These are phyloP conservation scores for Psittacula echo DNA, from an alignment of 2,797 vertebrate genomes.

Conservation along the genomic window DNA sequence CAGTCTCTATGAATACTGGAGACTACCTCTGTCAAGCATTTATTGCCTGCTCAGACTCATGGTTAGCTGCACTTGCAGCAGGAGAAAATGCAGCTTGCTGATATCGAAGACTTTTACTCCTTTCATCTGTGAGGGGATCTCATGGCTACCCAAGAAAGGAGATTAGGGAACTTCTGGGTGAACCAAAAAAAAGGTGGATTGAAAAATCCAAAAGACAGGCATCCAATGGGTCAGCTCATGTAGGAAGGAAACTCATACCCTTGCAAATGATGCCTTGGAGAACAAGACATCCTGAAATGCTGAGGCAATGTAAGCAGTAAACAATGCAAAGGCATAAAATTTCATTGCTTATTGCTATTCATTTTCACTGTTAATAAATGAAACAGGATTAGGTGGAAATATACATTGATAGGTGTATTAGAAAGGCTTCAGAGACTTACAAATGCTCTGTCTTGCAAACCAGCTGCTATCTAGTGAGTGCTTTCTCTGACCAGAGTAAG, in stretches of 20 bases:
- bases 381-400: not conserved
- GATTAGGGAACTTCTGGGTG: not conserved
- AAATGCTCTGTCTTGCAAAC: not conserved
- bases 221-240: rapidly evolving
- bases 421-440: not conserved
- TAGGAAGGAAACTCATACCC: not conserved
- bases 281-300: not conserved
- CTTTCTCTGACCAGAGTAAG: not conserved
- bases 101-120: not conserved
- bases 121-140: not conserved
- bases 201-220: not conserved
- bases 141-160: not conserved
- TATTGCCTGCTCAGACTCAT: not conserved
- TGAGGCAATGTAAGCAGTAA: not conserved
- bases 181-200: not conserved
- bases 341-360: not conserved
- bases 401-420: not conserved
- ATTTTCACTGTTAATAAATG: not conserved
- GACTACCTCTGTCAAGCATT: not conserved
- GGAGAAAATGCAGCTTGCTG: not conserved
- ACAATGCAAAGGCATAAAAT: not conserved
- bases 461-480: not conserved
- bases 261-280: not conserved
- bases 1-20: not conserved
- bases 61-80: not conserved